Conservation (phyloP, 2,113 vertebrate species). For the Cacatua alba region DNA sequence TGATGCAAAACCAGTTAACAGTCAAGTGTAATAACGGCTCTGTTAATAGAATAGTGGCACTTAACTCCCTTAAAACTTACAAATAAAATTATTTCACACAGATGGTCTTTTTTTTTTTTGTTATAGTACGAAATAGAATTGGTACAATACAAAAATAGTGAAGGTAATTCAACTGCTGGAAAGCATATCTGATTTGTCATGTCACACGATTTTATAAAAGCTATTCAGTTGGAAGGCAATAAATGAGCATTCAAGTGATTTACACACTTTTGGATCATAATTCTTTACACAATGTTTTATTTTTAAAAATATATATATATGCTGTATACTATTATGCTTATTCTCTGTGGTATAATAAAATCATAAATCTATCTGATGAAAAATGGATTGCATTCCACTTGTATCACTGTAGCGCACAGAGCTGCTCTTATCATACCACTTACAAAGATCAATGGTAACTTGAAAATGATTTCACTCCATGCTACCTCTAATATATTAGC, state of each 20-base stretch:
- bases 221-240: constrained; percentile 72
- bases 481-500: constrained; percentile 68
- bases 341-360: constrained; percentile 76
- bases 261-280: constrained; percentile 69
- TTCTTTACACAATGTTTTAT: constrained; percentile 77
- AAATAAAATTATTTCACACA: constrained; percentile 39
- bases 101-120: constrained; percentile 13
- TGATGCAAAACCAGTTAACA: constrained; percentile 43
- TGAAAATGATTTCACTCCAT: constrained; percentile 68
- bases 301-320: constrained; percentile 73
- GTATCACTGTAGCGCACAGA: constrained; percentile 35
- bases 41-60: constrained; percentile 27
- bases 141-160: constrained; percentile 58
- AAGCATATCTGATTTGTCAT: constrained; percentile 62
- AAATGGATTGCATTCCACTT: constrained; percentile 73
- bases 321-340: constrained; percentile 74
- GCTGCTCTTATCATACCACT: constrained; percentile 67
- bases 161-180: constrained; percentile 67
- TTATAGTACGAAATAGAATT: constrained; percentile 22
- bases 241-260: constrained; percentile 75
- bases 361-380: constrained; percentile 76
- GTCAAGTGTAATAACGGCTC: constrained; percentile 38
- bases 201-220: constrained; percentile 76
- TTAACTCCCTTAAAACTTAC: constrained; percentile 48
- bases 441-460: constrained; percentile 76